A percentile compares a stretch with the other conserved stretches of the same genome.
These are phyloP conservation scores for Watsonalla binaria DNA, from an alignment of 2,888 invertebrate species.

Conservation along the genomic window DNA sequence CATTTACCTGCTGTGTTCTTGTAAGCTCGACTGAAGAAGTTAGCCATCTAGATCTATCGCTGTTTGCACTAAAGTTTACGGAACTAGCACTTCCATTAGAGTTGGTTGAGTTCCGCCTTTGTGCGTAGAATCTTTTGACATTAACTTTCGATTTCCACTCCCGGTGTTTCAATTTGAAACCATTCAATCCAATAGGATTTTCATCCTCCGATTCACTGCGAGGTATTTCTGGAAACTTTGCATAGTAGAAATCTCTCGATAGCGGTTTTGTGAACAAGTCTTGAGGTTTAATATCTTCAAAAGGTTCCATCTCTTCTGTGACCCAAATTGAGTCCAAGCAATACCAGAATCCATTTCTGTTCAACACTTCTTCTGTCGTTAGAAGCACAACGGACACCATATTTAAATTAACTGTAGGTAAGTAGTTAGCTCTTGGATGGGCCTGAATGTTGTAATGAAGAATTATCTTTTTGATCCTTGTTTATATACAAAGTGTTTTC, in stretches of 20 bases:
- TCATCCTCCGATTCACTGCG: constrained; percentile 72
- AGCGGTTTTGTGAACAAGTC: constrained; percentile 56
- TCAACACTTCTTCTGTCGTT: constrained; percentile 65
- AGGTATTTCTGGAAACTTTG: constrained; percentile 63
- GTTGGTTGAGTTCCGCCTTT: constrained; percentile 34
- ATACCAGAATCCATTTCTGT: constrained; percentile 64
- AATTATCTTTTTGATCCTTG: no score
- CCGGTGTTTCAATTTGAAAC: constrained; percentile 54
- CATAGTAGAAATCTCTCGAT: constrained; percentile 61
- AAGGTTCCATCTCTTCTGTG: constrained; percentile 65
- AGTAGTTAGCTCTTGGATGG: background rate
- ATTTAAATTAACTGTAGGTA: constrained; percentile 5
- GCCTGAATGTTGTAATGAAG: background rate
- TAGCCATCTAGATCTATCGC: constrained; percentile 29
- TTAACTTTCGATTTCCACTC: constrained; percentile 62
- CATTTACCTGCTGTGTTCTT: constrained; percentile 7
- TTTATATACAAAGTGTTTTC: no score
- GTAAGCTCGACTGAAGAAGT: constrained; percentile 30
- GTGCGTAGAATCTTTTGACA: constrained; percentile 42
- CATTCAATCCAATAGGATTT: constrained; percentile 51
- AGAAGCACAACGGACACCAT: constrained; percentile 66
- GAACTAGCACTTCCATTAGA: background rate
- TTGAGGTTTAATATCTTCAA: constrained; percentile 61
- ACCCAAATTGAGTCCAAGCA: constrained; percentile 61
- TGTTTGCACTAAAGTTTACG: background rate